Evolutionary conservation across 2,888 invertebrate species (phyloP).

Genomic region (Cylloceria caligata): DNA sequence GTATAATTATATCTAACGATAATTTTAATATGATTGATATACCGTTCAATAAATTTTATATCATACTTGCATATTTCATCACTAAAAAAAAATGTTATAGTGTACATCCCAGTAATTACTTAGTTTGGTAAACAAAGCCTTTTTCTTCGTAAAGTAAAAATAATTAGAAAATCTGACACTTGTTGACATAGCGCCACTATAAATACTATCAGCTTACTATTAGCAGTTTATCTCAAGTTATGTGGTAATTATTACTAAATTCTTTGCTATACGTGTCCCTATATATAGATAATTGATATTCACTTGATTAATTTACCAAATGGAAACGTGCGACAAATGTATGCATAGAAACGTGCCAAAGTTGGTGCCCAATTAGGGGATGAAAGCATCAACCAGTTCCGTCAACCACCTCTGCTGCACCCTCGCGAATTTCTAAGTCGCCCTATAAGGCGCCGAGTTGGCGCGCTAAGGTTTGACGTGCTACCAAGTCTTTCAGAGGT

Average conservation of each 20-base stretch:
- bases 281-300: constrained; percentile 4
- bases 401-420: constrained; percentile 2
- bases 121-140: no score
- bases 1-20: no score
- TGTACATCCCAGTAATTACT: no score
- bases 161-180: no score
- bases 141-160: no score
- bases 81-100: no score
- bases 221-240: no score
- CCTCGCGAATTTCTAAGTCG: constrained; percentile 63
- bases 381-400: constrained; percentile 40
- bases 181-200: no score
- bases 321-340: constrained; percentile 1
- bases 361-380: constrained; percentile 76
- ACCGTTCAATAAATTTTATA: no score
- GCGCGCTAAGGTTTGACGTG: constrained; percentile 78
- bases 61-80: no score
- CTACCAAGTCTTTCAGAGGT: constrained; percentile 75
- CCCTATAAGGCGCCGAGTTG: constrained; percentile 42
- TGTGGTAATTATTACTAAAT: neutral
- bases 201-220: no score
- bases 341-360: constrained; percentile 36
- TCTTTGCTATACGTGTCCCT: neutral
- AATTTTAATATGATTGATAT: no score
- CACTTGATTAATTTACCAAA: constrained; percentile 22